Conservation (phyloP, 2,113 vertebrate genomes). For the Grallaria varia region DNA sequence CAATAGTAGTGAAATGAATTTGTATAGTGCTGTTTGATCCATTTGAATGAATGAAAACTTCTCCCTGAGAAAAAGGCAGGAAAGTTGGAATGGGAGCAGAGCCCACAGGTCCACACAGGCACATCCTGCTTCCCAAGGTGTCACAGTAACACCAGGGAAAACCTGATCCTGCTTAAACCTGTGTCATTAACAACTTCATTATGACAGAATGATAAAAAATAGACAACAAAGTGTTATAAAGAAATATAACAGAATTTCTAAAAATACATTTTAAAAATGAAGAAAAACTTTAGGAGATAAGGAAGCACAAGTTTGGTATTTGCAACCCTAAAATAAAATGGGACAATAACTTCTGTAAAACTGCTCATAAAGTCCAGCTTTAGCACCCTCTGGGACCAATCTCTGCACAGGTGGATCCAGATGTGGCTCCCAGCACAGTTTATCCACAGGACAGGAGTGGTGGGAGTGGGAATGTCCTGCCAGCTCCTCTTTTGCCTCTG, state of each 20-base stretch:
- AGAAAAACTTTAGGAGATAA: not conserved
- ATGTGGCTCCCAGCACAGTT: not conserved
- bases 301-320: not conserved
- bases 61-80: not conserved
- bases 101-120: not conserved
- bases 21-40: too few relatives aligned
- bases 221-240: not conserved
- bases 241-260: accelerated
- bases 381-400: not conserved
- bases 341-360: too few relatives aligned
- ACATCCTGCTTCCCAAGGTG: not conserved
- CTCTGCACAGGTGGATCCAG: not conserved
- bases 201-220: accelerated
- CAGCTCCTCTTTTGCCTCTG: not conserved
- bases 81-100: accelerated
- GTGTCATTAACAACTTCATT: not conserved
- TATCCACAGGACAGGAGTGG: accelerated
- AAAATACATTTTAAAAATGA: accelerated
- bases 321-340: not conserved
- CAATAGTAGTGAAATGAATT: accelerated
- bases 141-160: not conserved
- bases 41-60: too few relatives aligned
- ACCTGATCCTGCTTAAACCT: not conserved
- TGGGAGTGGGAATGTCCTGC: not conserved
- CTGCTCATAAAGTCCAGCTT: accelerated